phyloP scores from a whole-genome alignment of 1,140 invertebrate species.

The Metopolophium dirhodum region DNA sequence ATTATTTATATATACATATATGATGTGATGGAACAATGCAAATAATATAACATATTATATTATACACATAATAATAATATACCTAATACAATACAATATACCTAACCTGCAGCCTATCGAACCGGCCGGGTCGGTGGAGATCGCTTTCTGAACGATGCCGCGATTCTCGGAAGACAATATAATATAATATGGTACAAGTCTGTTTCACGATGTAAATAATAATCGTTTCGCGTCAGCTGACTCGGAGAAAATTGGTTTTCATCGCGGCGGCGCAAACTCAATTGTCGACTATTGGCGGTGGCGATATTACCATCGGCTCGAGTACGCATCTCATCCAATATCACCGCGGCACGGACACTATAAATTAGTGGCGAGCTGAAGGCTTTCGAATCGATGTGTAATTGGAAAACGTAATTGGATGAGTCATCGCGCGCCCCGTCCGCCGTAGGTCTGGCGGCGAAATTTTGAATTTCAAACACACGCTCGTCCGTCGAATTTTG shows the following conservation, averaged over 20 bases:
- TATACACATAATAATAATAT: not conserved
- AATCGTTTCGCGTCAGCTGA: not conserved
- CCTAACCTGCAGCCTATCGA: not conserved
- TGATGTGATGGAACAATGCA: not conserved
- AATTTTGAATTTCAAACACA: slow-evolving; percentile 21
- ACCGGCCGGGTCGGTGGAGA: not conserved
- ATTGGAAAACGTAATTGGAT: slow-evolving; percentile 33
- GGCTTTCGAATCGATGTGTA: not conserved
- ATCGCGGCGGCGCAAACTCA: not conserved
- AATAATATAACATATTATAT: not conserved
- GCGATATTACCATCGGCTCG: not conserved
- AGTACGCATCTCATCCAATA: not conserved
- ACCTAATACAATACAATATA: not conserved
- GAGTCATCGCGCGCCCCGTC: not conserved
- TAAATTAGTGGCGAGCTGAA: slow-evolving; percentile 39
- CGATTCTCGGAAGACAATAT: not conserved
- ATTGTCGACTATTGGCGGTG: not conserved
- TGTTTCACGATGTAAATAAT: not conserved
- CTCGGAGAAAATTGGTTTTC: slow-evolving; percentile 11
- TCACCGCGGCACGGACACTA: not conserved
- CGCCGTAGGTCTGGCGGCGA: not conserved
- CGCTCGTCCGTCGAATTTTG: not conserved
- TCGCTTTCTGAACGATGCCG: not conserved
- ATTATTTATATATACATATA: too few species aligned
- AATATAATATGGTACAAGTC: not conserved